Base-by-base conservation (phyloP, 2,113 vertebrate genomes). In the Scartelaos histophorus region DNA sequence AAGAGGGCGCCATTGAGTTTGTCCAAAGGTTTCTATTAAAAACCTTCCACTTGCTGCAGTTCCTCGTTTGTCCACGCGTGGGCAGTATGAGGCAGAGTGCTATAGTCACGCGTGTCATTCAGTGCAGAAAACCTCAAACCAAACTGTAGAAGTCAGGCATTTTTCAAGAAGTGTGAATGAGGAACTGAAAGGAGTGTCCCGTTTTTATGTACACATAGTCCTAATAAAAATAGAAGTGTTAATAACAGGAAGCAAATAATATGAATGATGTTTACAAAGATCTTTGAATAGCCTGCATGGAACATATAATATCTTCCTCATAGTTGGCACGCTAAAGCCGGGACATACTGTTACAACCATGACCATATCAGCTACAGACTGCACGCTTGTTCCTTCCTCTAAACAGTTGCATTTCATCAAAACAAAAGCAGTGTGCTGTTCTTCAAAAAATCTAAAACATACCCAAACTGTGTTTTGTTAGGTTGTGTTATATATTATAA, bases 401-500 rank as follows among this genome's bases (percentile, higher is more conserved):
- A 51, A 88, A 82, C 81, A 54, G 34, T 73, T 35, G 24, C 2
- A 29, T n/a, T 73, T 70, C 75, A 80, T 82, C 87, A 87, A 88
- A 84, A 84, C 70, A 29, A 29, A 29, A 29, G 29, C 29, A 29
- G 29, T 29, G 29, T 29, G 29, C 29, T 29, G 29, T 29, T 29
- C 29, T 29, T 29, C 29, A 29, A 29, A 29, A 29, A 29, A 29
- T 29, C 29, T 2, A 29, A 29, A 29, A 29, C 29, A 29, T 29
- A 29, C 29, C 2, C 2, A 29, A 29, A 29, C 4, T 29, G 29
- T 29, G 29, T 29, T 29, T 29, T 29, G 29, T 29, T 29, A 29
- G 2, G 29, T 29, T 29, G 29, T 29, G 29, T 29, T 29, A 29
- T 29, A 29, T 29, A 4, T 29, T 29, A 29, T 29, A 2, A 2